A percentile compares a stretch with the other conserved stretches of the same genome.
Conservation (phyloP, 2,113 vertebrate genomes). For the Aythya baeri region DNA sequence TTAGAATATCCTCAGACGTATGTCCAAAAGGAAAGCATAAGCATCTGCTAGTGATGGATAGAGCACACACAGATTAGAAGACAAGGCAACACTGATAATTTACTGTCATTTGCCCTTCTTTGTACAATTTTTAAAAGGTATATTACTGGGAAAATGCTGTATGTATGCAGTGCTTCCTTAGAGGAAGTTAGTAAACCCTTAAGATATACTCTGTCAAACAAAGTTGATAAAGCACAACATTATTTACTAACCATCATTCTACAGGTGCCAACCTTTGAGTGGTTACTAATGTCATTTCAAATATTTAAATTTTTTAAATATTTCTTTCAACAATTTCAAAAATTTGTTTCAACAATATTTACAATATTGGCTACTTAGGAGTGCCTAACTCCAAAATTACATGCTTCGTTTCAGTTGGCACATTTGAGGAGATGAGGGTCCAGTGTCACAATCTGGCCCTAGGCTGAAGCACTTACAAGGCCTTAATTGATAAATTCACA, state of each 20-base stretch:
- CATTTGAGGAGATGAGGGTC: background rate
- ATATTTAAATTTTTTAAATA: background rate
- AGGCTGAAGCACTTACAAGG: background rate
- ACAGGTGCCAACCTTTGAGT: background rate
- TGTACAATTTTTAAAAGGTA: background rate
- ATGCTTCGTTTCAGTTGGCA: background rate
- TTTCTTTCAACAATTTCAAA: background rate
- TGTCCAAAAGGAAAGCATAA: background rate
- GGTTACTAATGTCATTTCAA: background rate
- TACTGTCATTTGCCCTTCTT: background rate
- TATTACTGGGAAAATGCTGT: background rate
- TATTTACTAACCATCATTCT: background rate
- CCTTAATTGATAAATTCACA: conserved; percentile 13
- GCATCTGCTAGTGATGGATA: background rate
- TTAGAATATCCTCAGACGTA: conserved; percentile 13
- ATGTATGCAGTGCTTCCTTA: background rate
- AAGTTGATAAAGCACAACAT: background rate
- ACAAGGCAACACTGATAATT: background rate
- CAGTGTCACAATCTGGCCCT: background rate
- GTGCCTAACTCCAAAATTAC: background rate
- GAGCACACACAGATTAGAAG: conserved; percentile 1
- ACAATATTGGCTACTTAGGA: background rate
- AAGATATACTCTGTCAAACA: background rate
- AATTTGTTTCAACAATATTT: background rate
- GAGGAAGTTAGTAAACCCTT: background rate